These are phyloP conservation scores for Aix galericulata DNA, from an alignment of 2,113 vertebrate species.

Conservation along the genomic window DNA sequence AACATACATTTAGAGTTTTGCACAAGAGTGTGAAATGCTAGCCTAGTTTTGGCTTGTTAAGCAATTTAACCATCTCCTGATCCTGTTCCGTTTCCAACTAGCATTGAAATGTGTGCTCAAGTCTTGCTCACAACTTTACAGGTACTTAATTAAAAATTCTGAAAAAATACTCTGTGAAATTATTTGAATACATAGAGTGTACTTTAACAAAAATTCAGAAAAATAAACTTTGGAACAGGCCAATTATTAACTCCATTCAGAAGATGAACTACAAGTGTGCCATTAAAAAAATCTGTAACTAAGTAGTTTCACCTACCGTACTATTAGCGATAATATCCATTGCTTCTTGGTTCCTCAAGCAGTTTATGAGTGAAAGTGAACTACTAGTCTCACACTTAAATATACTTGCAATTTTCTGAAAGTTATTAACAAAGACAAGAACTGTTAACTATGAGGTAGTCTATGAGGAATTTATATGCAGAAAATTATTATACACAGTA, in stretches of 20 bases:
- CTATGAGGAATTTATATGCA: not conserved
- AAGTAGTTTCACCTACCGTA: not conserved
- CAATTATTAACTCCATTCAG: not conserved
- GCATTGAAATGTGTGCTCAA: not conserved
- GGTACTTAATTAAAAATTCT: not conserved
- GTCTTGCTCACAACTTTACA: not conserved
- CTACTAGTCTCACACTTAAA: not conserved
- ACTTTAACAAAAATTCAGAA: not conserved
- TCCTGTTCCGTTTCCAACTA: not conserved
- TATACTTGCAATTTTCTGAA: conserved; percentile 18
- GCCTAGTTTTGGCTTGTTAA: not conserved
- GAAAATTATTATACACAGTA: not conserved
- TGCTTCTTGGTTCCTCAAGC: conserved; percentile 25
- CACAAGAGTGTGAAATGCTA: not conserved
- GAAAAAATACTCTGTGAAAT: not conserved
- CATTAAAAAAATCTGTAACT: not conserved
- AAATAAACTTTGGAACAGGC: not conserved
- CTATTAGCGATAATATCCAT: not conserved
- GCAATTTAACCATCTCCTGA: not conserved
- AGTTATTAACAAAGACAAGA: not conserved
- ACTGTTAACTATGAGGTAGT: not conserved
- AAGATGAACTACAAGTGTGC: not conserved
- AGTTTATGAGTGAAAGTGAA: conserved; percentile 20
- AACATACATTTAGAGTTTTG: not conserved
- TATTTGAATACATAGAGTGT: not conserved